Base-by-base conservation (phyloP, 2,113 vertebrate species). In the Sylvilagus bachmani region DNA sequence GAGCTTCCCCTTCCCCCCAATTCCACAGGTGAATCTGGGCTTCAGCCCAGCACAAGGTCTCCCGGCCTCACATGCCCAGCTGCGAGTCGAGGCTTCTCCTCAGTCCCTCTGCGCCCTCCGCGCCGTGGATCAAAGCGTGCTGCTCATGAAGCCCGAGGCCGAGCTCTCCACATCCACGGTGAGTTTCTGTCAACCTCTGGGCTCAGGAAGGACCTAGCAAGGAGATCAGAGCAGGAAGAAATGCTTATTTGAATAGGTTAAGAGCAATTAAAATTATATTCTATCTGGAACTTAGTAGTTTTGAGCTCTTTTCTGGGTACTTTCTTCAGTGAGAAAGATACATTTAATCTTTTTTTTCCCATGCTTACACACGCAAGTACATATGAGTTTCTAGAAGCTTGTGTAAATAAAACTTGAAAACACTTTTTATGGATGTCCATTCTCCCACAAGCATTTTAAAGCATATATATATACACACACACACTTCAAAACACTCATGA, bases 71-170 rank as follows among this genome's bases (percentile, higher is more conserved):
- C 2, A 83, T 0, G 94, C 93, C 89, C 94, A 0, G 25, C 95
- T 99, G 88, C 96, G 51, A 19, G 25, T 99, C 62, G 96, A 73
- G 0, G 98, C 99, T 24, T 96, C 98, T 8, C 98, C 99, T 21
- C 90, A 98, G n/a, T 99, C 99, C 24, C 96, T 99, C 7, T 99
- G 99, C 31, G 99, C 98, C 1, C 78, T 99, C 71, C 98, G 98
- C 2, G 98, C 98, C 1, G 97, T 99, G 3, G 99, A 99, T 94
- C 94, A 98, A 86, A 99, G 99, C 0, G 96, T 99, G 49, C 98
- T 98, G 49, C 98, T 99, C 79, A 55, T 98, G 97, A 98, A 96
- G 33, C 98, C 99, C 0, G 98, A 98, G 44, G 96, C 98, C 29
- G 98, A 98, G 90, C 97, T 99, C 12, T 98, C 97, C 0, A 86